A percentile compares a stretch with the other conserved stretches of the same genome.
These are phyloP conservation scores for Florisuga fusca DNA, from an alignment of 2,797 vertebrate genomes.

Conservation along the genomic window DNA sequence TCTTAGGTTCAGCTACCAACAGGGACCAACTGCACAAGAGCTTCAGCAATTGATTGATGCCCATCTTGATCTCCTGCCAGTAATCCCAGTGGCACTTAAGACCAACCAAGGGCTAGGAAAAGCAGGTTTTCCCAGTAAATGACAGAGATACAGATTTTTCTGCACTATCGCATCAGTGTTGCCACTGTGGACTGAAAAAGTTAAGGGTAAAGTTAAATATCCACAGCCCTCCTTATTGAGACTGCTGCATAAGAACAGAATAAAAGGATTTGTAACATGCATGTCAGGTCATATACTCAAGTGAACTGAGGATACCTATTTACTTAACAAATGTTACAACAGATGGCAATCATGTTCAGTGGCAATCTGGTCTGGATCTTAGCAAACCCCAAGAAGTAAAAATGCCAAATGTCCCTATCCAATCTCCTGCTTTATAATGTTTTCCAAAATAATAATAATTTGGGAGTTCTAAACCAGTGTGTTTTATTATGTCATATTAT, in stretches of 20 bases:
- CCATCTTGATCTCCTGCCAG: neutral
- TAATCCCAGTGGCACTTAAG: neutral
- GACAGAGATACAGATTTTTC: neutral
- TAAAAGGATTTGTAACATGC: neutral
- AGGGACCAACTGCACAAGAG: neutral
- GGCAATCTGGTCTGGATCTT: neutral
- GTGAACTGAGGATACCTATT: neutral
- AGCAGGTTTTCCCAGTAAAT: neutral
- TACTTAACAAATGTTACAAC: conserved; percentile 19
- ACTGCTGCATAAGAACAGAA: neutral
- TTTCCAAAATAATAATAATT: neutral
- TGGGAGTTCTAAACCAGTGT: neutral
- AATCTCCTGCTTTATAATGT: neutral
- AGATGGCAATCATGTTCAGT: conserved; percentile 35
- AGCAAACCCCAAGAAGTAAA: neutral
- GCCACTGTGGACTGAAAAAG: neutral
- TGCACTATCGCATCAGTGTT: neutral
- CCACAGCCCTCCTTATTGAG: neutral
- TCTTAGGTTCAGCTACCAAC: neutral
- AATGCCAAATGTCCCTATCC: neutral
- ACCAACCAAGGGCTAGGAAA: neutral
- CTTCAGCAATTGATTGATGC: neutral
- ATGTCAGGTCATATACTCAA: neutral
- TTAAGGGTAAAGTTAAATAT: neutral
- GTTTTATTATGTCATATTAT: neutral